These are phyloP conservation scores for Temnothorax ravouxi DNA, from an alignment of 2,888 invertebrate genomes.

Conservation along the genomic window DNA sequence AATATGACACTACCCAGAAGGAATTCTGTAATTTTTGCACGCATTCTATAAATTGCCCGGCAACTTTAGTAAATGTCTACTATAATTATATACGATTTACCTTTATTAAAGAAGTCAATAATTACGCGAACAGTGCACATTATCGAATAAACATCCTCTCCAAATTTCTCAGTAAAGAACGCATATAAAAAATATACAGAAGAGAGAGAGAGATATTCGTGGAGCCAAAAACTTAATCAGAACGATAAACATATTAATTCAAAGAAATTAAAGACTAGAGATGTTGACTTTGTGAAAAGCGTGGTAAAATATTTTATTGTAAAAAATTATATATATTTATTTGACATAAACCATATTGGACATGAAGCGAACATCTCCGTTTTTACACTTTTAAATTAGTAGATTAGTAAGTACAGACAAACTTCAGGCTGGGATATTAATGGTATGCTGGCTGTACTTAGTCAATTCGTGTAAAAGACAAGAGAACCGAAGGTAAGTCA, in stretches of 20 bases:
- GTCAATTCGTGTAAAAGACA: constrained; percentile 80
- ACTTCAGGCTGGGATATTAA: constrained; percentile 80
- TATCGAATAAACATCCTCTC: neutral
- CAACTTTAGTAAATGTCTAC: neutral
- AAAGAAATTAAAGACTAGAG: neutral
- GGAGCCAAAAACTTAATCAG: neutral
- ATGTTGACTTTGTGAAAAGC: neutral
- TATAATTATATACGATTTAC: constrained; percentile 22
- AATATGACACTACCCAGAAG: neutral
- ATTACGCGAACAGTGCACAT: neutral
- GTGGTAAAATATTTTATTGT: neutral
- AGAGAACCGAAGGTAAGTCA: constrained; percentile 83
- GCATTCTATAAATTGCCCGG: constrained; percentile 2
- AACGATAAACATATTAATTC: neutral
- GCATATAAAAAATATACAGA: neutral
- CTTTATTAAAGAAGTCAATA: neutral
- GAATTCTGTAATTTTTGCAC: constrained; percentile 8
- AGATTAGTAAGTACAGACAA: constrained; percentile 74
- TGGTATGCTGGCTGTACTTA: constrained; percentile 79
- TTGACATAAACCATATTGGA: neutral
- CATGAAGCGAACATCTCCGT: neutral
- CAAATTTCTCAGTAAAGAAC: neutral
- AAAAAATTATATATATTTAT: neutral
- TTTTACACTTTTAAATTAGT: constrained; percentile 57
- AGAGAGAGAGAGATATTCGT: too few relatives aligned